Evolutionary conservation across 2,888 invertebrate species (phyloP).

Genomic region (Apodemia mormo): DNA sequence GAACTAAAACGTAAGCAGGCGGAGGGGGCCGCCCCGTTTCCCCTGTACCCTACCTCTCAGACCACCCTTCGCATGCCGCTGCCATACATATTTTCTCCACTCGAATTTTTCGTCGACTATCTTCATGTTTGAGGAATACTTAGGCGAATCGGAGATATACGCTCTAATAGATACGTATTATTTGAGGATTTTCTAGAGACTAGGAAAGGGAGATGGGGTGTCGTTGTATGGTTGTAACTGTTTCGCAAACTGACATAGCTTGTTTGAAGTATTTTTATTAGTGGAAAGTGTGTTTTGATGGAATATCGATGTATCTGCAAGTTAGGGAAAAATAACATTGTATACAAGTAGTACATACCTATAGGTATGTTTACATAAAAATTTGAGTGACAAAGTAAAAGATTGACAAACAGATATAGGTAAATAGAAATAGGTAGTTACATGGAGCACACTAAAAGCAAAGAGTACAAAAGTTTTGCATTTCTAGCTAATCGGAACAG

Average conservation of each 20-base stretch:
- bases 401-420: no score
- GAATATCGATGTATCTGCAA: not conserved
- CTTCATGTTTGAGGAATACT: slow-evolving; percentile 80
- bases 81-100: slow-evolving; percentile 79
- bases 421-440: no score
- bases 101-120: slow-evolving; percentile 80
- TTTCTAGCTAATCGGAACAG: no score
- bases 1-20: slow-evolving; percentile 53
- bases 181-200: slow-evolving; percentile 66
- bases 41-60: slow-evolving; percentile 49
- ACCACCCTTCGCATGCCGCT: slow-evolving; percentile 65
- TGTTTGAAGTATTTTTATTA: slow-evolving; percentile 29
- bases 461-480: no score
- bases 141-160: slow-evolving; percentile 77
- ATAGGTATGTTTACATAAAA: no score
- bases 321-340: not conserved
- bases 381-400: no score
- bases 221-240: slow-evolving; percentile 32
- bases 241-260: slow-evolving; percentile 28
- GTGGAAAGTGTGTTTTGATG: slow-evolving; percentile 20
- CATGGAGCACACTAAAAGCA: no score
- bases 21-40: slow-evolving; percentile 53
- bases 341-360: no score
- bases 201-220: slow-evolving; percentile 28
- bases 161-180: slow-evolving; percentile 79